Percentiles rank a stretch among this genome's conserved stretches.
Evolutionary conservation across 2,888 invertebrate genomes (phyloP).

Genomic region (Willowsia nigromaculata): DNA sequence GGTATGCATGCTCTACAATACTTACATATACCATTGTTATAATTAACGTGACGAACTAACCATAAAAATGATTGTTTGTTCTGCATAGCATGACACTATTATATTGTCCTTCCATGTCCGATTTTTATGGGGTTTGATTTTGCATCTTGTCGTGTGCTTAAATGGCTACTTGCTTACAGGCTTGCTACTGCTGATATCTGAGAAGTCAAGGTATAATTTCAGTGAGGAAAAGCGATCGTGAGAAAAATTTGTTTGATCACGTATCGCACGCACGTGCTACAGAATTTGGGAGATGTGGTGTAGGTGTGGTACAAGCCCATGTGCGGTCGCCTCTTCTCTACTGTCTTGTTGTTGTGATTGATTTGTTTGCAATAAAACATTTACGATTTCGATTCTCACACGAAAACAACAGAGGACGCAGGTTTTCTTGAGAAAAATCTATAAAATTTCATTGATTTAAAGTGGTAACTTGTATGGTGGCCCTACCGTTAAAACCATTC

Average conservation of each 20-base stretch:
- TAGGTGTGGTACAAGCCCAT: conserved; percentile 34
- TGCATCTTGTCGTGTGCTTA: neutral
- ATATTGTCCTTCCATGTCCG: conserved; percentile 17
- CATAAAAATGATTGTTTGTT: conserved; percentile 61
- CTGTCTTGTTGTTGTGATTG: conserved; percentile 28
- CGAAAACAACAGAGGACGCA: conserved; percentile 27
- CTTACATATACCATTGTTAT: neutral
- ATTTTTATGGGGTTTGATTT: conserved; percentile 53
- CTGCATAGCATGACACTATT: conserved; percentile 50
- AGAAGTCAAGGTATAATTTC: neutral
- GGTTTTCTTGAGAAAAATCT: conserved; percentile 15
- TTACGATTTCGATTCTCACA: conserved; percentile 17
- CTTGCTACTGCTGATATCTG: neutral
- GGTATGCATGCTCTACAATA: too few species aligned
- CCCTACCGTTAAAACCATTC: neutral
- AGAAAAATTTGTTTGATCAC: conserved; percentile 53
- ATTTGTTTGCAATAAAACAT: conserved; percentile 56
- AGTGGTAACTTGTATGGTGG: conserved; percentile 1
- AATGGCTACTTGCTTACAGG: neutral
- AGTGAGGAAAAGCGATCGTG: conserved; percentile 43
- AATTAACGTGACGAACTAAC: conserved; percentile 59
- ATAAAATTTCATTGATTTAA: neutral
- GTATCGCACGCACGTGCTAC: conserved; percentile 68
- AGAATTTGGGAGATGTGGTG: conserved; percentile 48
- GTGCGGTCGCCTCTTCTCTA: conserved; percentile 27